Evolutionary conservation across 2,797 vertebrate species (phyloP).

Genomic region (Acanthiza pusilla): DNA sequence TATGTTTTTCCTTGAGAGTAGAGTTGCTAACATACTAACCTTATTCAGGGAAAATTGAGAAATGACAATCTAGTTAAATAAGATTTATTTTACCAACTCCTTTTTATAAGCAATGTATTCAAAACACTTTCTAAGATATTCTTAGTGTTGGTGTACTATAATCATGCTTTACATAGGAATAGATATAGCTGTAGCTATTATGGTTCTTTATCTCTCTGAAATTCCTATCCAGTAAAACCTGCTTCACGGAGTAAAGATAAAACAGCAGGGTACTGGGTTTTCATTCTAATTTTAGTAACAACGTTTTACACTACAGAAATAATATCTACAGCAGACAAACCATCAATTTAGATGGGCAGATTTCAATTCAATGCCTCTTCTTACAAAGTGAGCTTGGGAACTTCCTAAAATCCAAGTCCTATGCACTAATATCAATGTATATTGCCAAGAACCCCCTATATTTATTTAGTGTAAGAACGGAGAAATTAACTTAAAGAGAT

Average conservation of each 20-base stretch:
- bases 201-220: neutral
- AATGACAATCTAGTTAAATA: neutral
- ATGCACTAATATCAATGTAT: neutral
- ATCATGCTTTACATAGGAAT: neutral
- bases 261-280: neutral
- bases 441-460: rapidly evolving
- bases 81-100: neutral
- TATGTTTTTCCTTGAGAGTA: neutral
- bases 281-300: neutral
- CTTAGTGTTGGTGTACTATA: neutral
- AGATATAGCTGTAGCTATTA: neutral
- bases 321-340: neutral
- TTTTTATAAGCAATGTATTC: neutral
- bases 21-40: neutral
- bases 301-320: neutral
- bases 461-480: neutral
- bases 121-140: neutral
- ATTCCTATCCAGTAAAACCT: neutral
- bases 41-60: neutral
- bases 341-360: neutral
- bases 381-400: neutral
- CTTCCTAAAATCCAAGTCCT: neutral
- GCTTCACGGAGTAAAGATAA: neutral
- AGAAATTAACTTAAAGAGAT: neutral
- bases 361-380: neutral